Conservation (phyloP, 2,113 vertebrate genomes). For the Ranitomeya variabilis region DNA sequence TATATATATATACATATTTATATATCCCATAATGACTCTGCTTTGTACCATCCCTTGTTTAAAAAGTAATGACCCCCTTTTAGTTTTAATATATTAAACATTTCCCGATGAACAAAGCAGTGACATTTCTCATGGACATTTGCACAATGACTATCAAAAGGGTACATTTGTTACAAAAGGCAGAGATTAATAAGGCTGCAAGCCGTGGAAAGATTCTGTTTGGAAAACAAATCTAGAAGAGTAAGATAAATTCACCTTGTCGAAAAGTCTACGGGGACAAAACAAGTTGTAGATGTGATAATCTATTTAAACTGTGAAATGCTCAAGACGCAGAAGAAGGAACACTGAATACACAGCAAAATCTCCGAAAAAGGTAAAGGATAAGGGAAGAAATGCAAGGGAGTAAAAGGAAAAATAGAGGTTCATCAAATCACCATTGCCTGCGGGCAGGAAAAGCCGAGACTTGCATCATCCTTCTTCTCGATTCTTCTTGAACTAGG, state of each 20-base stretch:
- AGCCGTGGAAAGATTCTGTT: constrained; percentile 42
- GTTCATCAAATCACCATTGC: not conserved
- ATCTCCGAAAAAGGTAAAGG: not conserved
- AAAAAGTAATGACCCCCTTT: not conserved
- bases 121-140: constrained; percentile 49
- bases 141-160: constrained; percentile 42
- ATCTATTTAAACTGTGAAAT: constrained; percentile 53
- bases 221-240: constrained; percentile 52
- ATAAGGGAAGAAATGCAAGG: not conserved
- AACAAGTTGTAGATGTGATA: constrained; percentile 56
- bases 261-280: constrained; percentile 48
- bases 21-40: not conserved
- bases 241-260: constrained; percentile 49
- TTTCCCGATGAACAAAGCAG: not conserved
- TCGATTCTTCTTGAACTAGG: not conserved
- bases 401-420: constrained; percentile 21
- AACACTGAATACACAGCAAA: not conserved
- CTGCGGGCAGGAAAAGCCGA: not conserved
- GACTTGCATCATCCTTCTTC: not conserved
- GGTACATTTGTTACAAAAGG: constrained; percentile 51
- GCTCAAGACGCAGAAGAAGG: constrained; percentile 34
- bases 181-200: constrained; percentile 9
- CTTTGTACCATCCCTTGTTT: not conserved
- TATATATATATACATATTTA: no score
- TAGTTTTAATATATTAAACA: constrained; percentile 44